These are phyloP conservation scores for Zygaena filipendulae DNA, from an alignment of 2,888 invertebrate species.

Conservation along the genomic window DNA sequence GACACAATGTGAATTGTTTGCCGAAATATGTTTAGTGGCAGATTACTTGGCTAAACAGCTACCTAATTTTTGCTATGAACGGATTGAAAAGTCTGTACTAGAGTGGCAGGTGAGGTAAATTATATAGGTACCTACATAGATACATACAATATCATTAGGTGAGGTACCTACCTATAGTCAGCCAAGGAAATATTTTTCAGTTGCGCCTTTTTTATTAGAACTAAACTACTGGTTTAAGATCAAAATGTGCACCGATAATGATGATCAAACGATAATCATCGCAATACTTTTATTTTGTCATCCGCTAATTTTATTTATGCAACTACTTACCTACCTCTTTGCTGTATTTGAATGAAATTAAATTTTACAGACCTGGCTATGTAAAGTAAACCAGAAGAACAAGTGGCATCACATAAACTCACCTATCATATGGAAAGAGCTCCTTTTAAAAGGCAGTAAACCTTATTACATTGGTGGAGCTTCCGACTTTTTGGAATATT, in stretches of 20 bases:
- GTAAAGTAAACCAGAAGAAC: conserved; percentile 53
- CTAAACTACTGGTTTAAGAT: no score
- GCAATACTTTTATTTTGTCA: no score
- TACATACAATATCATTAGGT: no score
- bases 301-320: no score
- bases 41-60: conserved; percentile 61
- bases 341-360: no score
- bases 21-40: conserved; percentile 63
- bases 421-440: conserved; percentile 72
- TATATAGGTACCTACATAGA: background rate
- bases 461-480: conserved; percentile 69
- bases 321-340: no score
- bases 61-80: conserved; percentile 63
- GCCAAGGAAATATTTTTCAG: no score
- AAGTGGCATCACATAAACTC: conserved; percentile 66
- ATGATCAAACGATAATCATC: no score
- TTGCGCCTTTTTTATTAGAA: no score
- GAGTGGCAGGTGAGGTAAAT: conserved; percentile 59
- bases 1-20: conserved; percentile 57
- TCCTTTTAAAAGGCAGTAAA: conserved; percentile 62
- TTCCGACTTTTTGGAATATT: conserved; percentile 71
- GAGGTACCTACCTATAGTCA: no score
- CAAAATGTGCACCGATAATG: no score
- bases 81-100: conserved; percentile 46
- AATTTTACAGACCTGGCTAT: conserved; percentile 56